phyloP scores from a whole-genome alignment of 2,113 vertebrate species.

The Peromyscus maniculatus region DNA sequence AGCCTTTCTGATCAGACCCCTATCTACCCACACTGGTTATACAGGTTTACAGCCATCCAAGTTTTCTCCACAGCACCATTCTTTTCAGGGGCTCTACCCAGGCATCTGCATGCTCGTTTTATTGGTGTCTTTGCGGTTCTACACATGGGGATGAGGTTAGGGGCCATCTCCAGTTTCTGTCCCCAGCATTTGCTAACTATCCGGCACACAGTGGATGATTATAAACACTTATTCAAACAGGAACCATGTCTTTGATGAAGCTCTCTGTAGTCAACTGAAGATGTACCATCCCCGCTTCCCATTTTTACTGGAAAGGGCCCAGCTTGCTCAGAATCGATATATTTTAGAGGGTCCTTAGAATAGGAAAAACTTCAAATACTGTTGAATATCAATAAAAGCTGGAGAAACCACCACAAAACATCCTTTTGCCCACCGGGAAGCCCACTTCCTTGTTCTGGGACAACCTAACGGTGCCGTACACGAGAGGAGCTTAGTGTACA shows the following conservation, averaged over 20 bases:
- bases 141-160: background rate
- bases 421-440: background rate
- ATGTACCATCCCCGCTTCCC: background rate
- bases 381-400: background rate
- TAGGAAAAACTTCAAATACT: slow-evolving; percentile 6
- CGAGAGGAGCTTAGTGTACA: background rate
- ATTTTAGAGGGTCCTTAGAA: background rate
- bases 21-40: background rate
- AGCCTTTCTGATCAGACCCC: background rate
- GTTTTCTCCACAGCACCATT: background rate
- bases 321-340: background rate
- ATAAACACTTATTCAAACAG: background rate
- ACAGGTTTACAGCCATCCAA: background rate
- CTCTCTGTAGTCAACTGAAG: background rate
- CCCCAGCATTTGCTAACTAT: background rate
- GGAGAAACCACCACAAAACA: background rate
- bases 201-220: background rate
- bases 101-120: background rate
- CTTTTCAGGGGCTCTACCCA: background rate
- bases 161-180: background rate
- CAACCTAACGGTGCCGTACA: background rate
- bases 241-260: background rate
- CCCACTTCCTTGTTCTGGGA: background rate
- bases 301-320: background rate
- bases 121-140: background rate